Conservation (phyloP, 1,140 invertebrate species). For the Ridgeia piscesae region DNA sequence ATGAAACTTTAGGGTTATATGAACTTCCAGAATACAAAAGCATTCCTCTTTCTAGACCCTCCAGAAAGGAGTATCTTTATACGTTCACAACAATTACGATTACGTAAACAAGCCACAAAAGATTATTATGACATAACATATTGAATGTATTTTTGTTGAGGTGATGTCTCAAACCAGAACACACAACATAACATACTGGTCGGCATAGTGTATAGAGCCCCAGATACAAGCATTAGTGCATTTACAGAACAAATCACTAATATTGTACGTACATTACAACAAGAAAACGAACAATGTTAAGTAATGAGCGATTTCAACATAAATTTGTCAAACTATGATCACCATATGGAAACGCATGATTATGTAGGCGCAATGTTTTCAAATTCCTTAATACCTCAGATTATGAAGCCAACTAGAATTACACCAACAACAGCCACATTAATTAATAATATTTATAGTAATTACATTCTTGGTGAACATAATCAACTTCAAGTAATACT, state of each 20-base stretch:
- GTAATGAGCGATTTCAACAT: neutral
- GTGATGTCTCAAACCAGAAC: neutral
- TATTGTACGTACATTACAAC: neutral
- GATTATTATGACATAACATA: neutral
- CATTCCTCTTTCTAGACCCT: neutral
- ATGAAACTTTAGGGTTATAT: slow-evolving; percentile 9
- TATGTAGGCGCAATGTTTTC: slow-evolving; percentile 16
- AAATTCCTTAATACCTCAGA: slow-evolving; percentile 14
- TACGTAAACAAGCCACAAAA: neutral
- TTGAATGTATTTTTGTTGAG: slow-evolving; percentile 2
- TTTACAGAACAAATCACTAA: slow-evolving; percentile 14
- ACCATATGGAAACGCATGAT: neutral
- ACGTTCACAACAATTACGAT: neutral
- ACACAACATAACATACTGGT: slow-evolving; percentile 11
- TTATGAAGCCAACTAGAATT: slow-evolving; percentile 9
- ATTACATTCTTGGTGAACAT: neutral
- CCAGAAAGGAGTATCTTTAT: slow-evolving; percentile 9
- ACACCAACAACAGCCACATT: slow-evolving; percentile 14
- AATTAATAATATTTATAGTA: slow-evolving; percentile 9
- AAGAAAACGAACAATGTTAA: neutral
- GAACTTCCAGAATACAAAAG: slow-evolving; percentile 13
- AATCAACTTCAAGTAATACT: slow-evolving; percentile 8
- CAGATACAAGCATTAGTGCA: slow-evolving; percentile 11
- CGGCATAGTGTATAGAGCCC: neutral
- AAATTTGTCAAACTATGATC: too few relatives aligned